phyloP scores from a whole-genome alignment of 2,888 invertebrate species.

The Acanthosepion pharaonis region DNA sequence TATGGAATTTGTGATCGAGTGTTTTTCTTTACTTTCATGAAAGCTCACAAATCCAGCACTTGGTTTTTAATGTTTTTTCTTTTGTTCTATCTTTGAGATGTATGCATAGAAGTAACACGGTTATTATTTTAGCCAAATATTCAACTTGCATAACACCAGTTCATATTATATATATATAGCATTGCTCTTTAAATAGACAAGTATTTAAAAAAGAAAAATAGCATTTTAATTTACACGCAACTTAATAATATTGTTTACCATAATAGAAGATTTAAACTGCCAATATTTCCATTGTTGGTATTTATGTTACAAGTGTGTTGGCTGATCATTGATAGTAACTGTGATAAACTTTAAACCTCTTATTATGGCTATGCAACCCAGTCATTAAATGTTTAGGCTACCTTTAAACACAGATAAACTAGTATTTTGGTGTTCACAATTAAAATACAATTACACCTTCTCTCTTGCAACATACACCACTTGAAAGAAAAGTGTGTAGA shows the following conservation, averaged over 20 bases:
- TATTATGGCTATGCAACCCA: not conserved
- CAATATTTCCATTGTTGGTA: not conserved
- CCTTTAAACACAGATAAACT: constrained; percentile 20
- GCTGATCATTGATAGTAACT: not conserved
- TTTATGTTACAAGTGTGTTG: not conserved
- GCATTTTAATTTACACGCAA: not conserved
- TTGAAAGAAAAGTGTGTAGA: not conserved
- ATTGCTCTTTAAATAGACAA: not conserved
- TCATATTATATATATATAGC: not conserved
- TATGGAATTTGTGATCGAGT: not conserved
- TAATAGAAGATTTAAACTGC: not conserved
- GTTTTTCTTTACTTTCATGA: not conserved
- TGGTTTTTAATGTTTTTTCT: too few relatives aligned
- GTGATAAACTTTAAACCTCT: constrained; percentile 2
- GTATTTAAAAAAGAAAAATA: not conserved
- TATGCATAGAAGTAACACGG: not conserved
- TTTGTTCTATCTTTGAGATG: too few relatives aligned
- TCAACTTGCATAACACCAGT: not conserved
- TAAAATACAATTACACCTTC: not conserved
- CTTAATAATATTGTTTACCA: not conserved
- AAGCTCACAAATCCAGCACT: not conserved
- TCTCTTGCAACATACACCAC: constrained; percentile 3
- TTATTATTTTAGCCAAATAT: not conserved
- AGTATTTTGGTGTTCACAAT: constrained; percentile 37
- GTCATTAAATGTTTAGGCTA: not conserved